phyloP scores from a whole-genome alignment of 2,797 vertebrate genomes.

The Dermochelys coriacea region DNA sequence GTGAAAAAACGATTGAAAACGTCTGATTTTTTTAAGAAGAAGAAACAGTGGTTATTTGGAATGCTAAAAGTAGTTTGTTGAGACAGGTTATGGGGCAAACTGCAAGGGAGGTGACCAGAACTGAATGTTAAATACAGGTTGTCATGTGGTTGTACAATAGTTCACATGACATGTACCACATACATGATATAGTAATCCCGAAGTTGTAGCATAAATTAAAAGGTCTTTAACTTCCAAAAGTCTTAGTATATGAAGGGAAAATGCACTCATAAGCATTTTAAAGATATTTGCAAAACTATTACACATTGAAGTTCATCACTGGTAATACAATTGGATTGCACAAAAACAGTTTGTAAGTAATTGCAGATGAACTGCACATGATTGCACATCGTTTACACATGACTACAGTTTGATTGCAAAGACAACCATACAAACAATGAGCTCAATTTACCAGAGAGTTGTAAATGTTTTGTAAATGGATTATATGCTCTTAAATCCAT shows the following conservation, averaged over 20 bases:
- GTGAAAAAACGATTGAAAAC: neutral
- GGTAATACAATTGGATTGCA: slow-evolving; percentile 68
- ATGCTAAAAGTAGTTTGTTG: neutral
- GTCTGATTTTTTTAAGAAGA: neutral
- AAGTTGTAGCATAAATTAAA: neutral
- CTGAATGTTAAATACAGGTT: neutral
- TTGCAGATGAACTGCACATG: slow-evolving; percentile 72
- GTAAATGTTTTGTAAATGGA: slow-evolving; percentile 76
- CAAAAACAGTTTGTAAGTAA: slow-evolving; percentile 74
- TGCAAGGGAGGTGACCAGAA: neutral
- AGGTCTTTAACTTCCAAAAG: slow-evolving; percentile 10
- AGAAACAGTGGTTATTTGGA: neutral
- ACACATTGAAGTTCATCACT: slow-evolving; percentile 43
- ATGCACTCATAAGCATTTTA: slow-evolving; percentile 37
- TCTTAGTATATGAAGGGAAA: slow-evolving; percentile 10
- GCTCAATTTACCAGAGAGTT: slow-evolving; percentile 74
- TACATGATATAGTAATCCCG: neutral
- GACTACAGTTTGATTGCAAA: slow-evolving; percentile 76
- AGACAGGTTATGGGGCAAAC: neutral
- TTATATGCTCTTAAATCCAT: slow-evolving; percentile 68
- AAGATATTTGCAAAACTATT: slow-evolving; percentile 41
- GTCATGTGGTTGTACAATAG: neutral
- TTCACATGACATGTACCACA: neutral
- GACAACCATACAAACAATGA: slow-evolving; percentile 74
- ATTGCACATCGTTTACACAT: slow-evolving; percentile 74